These are phyloP conservation scores for Macropis europaea DNA, from an alignment of 2,888 invertebrate species.

Conservation along the genomic window DNA sequence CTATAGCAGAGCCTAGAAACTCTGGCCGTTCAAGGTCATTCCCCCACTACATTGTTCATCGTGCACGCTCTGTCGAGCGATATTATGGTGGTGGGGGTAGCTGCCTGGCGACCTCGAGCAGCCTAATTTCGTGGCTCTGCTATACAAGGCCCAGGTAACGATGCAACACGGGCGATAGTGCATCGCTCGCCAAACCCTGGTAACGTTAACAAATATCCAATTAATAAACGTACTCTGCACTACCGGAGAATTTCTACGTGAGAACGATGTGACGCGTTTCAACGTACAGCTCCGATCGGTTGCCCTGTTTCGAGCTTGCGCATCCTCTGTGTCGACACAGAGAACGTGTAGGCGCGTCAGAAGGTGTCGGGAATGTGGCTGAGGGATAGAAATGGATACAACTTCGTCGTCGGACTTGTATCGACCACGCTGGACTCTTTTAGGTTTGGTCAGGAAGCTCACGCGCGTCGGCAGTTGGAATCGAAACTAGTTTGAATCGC, in stretches of 20 bases:
- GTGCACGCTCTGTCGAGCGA: no score
- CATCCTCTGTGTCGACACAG: not conserved
- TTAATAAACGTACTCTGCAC: slow-evolving; percentile 23
- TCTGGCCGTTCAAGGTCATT: no score
- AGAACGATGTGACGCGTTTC: not conserved
- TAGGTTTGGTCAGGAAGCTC: not conserved
- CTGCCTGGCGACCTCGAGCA: no score
- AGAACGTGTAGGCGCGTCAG: not conserved
- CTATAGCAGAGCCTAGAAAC: no score
- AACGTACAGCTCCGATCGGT: not conserved
- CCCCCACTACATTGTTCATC: no score
- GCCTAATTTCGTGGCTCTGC: no score
- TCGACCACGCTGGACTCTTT: not conserved
- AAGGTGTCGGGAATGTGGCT: not conserved
- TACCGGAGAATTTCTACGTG: not conserved
- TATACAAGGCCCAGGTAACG: slow-evolving; percentile 20
- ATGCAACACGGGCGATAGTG: not conserved
- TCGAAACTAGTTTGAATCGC: not conserved
- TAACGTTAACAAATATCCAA: slow-evolving; percentile 5
- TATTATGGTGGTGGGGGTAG: no score
- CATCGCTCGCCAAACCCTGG: slow-evolving; percentile 10
- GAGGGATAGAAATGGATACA: slow-evolving; percentile 22
- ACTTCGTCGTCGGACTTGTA: not conserved
- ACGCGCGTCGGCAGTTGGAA: slow-evolving; percentile 10
- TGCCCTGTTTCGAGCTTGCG: slow-evolving; percentile 2